Evolutionary conservation across 1,140 invertebrate species (phyloP).

Genomic region (Cataglyphis hispanica): DNA sequence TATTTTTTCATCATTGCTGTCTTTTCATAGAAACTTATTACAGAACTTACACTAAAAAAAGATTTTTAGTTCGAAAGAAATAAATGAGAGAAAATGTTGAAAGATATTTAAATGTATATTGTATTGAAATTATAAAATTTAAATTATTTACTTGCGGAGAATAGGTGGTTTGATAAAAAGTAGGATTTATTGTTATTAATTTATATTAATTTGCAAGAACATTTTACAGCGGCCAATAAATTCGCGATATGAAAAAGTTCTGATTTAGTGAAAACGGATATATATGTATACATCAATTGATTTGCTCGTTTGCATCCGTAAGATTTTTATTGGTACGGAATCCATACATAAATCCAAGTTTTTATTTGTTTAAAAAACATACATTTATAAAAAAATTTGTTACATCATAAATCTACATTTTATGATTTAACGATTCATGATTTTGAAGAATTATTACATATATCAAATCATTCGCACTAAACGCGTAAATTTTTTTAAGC

Average conservation of each 20-base stretch:
- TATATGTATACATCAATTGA: background rate
- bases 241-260: conserved; percentile 41
- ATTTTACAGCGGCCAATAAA: background rate
- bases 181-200: too few relatives aligned
- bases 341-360: conserved; percentile 15
- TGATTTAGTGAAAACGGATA: background rate
- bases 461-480: background rate
- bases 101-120: background rate
- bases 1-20: background rate
- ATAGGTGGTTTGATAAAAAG: too few relatives aligned
- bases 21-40: background rate
- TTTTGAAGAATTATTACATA: background rate
- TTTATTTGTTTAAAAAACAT: conserved; percentile 24
- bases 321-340: conserved; percentile 63
- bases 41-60: background rate
- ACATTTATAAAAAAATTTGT: background rate
- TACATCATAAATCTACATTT: conserved; percentile 1
- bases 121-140: background rate
- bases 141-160: background rate
- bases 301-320: conserved; percentile 56
- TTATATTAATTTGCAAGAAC: background rate
- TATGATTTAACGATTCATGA: background rate
- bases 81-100: background rate
- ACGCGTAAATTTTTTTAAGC: background rate
- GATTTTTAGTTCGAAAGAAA: background rate